Percentiles rank a stretch among this genome's conserved stretches.
These are phyloP conservation scores for Chinchilla lanigera DNA, from an alignment of 2,113 vertebrate genomes.

Conservation along the genomic window DNA sequence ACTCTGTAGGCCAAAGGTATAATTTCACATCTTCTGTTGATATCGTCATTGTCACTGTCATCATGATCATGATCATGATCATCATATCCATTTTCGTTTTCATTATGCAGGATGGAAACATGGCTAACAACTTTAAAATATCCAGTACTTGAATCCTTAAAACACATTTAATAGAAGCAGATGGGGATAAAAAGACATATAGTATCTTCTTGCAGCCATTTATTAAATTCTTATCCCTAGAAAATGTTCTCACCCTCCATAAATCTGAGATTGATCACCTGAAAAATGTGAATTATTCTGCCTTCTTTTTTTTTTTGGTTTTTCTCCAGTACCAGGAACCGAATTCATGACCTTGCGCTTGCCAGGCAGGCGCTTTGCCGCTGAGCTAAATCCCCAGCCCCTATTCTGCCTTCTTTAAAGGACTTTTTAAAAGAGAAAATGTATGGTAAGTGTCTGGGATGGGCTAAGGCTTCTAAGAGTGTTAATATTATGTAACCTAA, in stretches of 20 bases:
- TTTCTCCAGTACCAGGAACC: no score
- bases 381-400: no score
- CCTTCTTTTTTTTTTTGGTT: no score
- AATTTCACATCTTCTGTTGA: neutral
- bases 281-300: constrained; percentile 26
- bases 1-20: neutral
- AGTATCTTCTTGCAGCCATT: neutral
- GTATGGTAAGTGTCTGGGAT: neutral
- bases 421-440: neutral
- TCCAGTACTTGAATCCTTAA: neutral
- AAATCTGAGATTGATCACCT: neutral
- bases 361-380: no score
- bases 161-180: neutral
- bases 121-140: neutral
- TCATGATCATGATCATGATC: neutral
- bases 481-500: neutral
- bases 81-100: no score
- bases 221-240: neutral
- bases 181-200: neutral
- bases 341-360: no score
- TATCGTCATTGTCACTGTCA: neutral
- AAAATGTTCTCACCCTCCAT: neutral
- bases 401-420: neutral
- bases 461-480: constrained; percentile 15
- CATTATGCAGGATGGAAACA: neutral